These are phyloP conservation scores for Pseudoatta argentina DNA, from an alignment of 1,140 invertebrate genomes.

Conservation along the genomic window DNA sequence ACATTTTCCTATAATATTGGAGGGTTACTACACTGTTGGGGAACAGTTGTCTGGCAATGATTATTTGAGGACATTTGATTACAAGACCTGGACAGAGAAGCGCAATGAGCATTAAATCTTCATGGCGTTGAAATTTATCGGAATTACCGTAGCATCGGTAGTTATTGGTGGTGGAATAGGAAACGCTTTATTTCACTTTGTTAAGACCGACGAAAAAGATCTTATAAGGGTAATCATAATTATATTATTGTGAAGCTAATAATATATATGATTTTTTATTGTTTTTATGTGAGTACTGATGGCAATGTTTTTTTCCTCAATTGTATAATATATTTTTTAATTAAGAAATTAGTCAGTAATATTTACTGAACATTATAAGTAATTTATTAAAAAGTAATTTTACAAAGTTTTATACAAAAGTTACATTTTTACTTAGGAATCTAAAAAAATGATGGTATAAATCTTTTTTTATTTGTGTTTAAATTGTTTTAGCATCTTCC, in stretches of 20 bases:
- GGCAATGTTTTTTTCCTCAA: conserved; percentile 16
- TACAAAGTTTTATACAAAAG: not conserved
- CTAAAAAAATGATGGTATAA: not conserved
- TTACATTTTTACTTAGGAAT: not conserved
- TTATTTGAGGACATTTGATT: conserved; percentile 70
- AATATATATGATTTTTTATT: not conserved
- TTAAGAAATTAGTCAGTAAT: not conserved
- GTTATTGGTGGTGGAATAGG: conserved; percentile 62
- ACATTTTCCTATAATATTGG: conserved; percentile 77
- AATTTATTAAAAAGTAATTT: not conserved
- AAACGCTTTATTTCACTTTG: conserved; percentile 58
- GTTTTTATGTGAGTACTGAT: not conserved
- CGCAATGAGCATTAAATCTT: conserved; percentile 73
- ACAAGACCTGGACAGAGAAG: conserved; percentile 73
- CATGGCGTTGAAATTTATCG: conserved; percentile 63
- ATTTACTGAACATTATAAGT: not conserved
- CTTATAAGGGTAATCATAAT: conserved; percentile 63
- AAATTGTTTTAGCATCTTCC: conserved; percentile 36
- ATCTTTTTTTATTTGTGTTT: conserved; percentile 14
- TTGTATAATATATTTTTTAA: not conserved
- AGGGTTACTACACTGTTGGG: conserved; percentile 80
- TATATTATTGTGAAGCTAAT: not conserved
- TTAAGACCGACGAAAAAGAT: conserved; percentile 24
- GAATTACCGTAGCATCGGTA: not conserved
- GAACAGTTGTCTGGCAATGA: conserved; percentile 71